A percentile compares a stretch with the other conserved stretches of the same genome.
Evolutionary conservation across 2,113 vertebrate genomes (phyloP).

Genomic region (Corythoichthys intestinalis): DNA sequence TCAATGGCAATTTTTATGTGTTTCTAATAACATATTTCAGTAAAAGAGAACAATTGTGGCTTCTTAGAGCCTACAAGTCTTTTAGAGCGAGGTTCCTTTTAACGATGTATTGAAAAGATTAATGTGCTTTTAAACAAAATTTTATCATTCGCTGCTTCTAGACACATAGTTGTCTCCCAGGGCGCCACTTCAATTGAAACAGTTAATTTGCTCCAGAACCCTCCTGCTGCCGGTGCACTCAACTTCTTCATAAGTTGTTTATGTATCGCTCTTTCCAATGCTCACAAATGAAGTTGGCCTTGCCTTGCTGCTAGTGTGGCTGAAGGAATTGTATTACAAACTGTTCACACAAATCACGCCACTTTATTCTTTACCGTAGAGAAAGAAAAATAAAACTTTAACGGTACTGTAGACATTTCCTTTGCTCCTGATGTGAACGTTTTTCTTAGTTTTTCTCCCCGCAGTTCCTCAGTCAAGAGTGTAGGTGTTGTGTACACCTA

Average conservation of each 20-base stretch:
- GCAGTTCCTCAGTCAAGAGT: slow-evolving; percentile 16
- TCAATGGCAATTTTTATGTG: no score
- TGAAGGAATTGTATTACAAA: not conserved
- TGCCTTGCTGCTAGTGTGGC: slow-evolving; percentile 2
- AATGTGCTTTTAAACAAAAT: no score
- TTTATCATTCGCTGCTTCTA: not conserved
- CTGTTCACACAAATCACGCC: not conserved
- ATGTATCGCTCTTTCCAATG: not conserved
- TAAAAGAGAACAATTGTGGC: no score
- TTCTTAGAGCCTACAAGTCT: no score
- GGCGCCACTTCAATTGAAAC: slow-evolving; percentile 19
- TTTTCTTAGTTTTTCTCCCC: slow-evolving; percentile 7
- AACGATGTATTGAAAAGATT: no score
- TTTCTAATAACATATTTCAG: no score
- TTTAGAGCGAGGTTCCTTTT: no score
- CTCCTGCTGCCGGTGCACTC: not conserved
- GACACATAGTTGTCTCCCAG: slow-evolving; percentile 6
- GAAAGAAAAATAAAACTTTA: slow-evolving; percentile 2
- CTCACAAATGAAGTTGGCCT: slow-evolving; percentile 1
- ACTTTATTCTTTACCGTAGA: not conserved
- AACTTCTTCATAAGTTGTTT: slow-evolving; percentile 3
- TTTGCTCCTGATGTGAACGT: slow-evolving; percentile 1
- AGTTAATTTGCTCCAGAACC: not conserved
- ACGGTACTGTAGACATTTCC: slow-evolving; percentile 1
- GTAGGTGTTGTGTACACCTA: slow-evolving; percentile 38